Evolutionary conservation across 2,113 vertebrate species (phyloP), one percentile per base, ranked within the genome.

Genomic region (Oryzias celebensis): DNA sequence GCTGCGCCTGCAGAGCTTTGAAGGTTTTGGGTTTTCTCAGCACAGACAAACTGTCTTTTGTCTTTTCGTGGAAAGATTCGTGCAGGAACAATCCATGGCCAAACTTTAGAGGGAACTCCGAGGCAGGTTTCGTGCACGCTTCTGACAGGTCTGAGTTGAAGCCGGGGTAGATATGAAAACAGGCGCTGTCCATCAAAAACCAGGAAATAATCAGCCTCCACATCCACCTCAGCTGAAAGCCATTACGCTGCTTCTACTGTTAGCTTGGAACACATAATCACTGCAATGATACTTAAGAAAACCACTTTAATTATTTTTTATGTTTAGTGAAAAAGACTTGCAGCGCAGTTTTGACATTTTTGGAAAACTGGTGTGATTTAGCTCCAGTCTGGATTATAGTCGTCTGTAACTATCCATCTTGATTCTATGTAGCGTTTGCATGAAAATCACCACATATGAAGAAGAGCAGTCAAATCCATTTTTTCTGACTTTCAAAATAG

Each of bases 181-280:
- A 86, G 92, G 89, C 90, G 92, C 89, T 93, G 93, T 94, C 93
- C 95, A 94, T 94, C 93, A 89, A 94, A 36, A 94, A 93, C 86
- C 93, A 92, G 90, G 91, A 95, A 94, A 54, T 94, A 95, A 95
- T 95, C 94, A 91, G 15, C 14, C 88, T 87, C 90, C 91, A 86
- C 92, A 82, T 92, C 89, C 89, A 88, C 62, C 85, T 89, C 95
- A 98, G 94, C 96, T 97, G 94, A 95, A 94, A 97, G 91, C 91
- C 92, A 95, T 96, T 96, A 96, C 88, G 84, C 93, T 92, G 94
- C 93, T 92, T 95, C 93, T 85, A 93, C 94, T 92, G 93, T 93
- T 93, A 89, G 91, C 89, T 92, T 90, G 90, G 92, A 61, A 58
- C 75, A 67, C 58, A 87, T 36, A 92, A 90, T 57, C 63, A 67